These are phyloP conservation scores for Drosophila barbarae DNA, from an alignment of 2,888 invertebrate species.

Conservation along the genomic window DNA sequence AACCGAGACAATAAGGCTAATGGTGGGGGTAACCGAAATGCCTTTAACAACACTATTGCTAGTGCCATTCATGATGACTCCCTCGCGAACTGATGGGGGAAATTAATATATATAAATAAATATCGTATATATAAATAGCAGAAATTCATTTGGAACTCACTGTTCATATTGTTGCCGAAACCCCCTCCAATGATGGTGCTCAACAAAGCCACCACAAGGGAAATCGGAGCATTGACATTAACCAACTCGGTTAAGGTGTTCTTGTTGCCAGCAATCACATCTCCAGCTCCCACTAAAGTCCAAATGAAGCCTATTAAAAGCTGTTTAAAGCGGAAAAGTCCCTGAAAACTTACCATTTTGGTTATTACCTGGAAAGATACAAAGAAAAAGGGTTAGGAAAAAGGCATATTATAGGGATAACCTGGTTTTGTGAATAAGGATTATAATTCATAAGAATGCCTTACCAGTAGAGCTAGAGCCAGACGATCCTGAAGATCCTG, in stretches of 20 bases:
- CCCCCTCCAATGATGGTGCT: neutral
- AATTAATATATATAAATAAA: neutral
- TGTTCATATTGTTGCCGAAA: slow-evolving; percentile 6
- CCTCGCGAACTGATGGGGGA: neutral
- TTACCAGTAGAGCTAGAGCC: neutral
- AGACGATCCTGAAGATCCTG: neutral
- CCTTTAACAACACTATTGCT: neutral
- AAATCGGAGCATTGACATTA: neutral
- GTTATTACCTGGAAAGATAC: neutral
- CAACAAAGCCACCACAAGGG: neutral
- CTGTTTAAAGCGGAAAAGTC: neutral
- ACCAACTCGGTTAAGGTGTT: neutral
- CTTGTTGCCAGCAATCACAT: neutral
- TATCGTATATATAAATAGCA: neutral
- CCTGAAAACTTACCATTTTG: neutral
- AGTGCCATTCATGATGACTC: slow-evolving; percentile 4
- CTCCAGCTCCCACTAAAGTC: neutral
- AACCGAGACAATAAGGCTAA: neutral
- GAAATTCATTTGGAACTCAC: neutral
- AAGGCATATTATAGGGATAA: too few relatives aligned
- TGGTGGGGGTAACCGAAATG: neutral
- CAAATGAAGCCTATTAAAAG: neutral
- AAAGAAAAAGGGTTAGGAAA: neutral
- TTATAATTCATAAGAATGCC: neutral
- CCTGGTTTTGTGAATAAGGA: neutral